phyloP scores from a whole-genome alignment of 1,140 invertebrate species.

The Popillia japonica region DNA sequence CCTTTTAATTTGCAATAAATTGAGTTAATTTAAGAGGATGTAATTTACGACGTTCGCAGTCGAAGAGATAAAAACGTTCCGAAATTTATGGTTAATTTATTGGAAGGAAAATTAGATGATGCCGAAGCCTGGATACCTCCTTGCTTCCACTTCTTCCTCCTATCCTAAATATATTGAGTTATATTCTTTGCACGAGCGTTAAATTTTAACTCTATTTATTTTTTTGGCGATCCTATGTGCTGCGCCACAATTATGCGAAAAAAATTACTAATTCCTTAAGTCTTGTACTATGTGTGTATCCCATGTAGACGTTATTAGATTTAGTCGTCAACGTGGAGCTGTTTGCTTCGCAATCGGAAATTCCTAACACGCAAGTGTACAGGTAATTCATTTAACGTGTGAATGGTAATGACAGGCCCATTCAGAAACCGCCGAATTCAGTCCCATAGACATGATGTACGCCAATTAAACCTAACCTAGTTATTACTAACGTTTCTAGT shows the following conservation, averaged over 20 bases:
- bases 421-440: neutral
- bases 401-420: neutral
- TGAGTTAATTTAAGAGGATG: neutral
- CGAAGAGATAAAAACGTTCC: neutral
- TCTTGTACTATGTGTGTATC: no score
- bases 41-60: neutral
- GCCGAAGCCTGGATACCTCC: no score
- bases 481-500: neutral
- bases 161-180: no score
- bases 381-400: neutral
- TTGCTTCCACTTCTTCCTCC: no score
- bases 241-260: no score
- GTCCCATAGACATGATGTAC: neutral
- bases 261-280: no score
- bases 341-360: neutral
- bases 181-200: no score
- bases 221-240: no score
- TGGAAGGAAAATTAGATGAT: neutral
- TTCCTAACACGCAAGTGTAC: neutral
- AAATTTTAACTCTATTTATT: no score
- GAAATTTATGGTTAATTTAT: slow-evolving; percentile 6
- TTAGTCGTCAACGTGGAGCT: no score
- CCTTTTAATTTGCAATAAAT: slow-evolving; percentile 1
- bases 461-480: neutral
- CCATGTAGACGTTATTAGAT: no score